Evolutionary conservation across 2,888 invertebrate genomes (phyloP), one percentile per base, ranked within the genome.

Genomic region (Rhorus exstirpatorius): DNA sequence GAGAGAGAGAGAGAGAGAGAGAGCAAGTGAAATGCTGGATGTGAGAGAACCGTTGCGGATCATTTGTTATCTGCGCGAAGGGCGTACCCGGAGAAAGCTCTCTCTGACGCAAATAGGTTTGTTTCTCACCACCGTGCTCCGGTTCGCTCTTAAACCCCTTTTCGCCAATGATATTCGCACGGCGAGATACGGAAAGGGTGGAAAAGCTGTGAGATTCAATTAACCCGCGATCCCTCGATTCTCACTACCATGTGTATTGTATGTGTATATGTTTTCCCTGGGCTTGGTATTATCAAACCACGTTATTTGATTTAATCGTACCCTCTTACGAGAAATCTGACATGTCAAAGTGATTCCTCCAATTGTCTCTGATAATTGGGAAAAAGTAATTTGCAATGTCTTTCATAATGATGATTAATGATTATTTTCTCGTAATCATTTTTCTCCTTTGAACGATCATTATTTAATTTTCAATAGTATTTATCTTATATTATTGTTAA

Each of bases 21-120:
- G 84, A 87, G 86, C 85, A 83, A 67, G 81, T 26, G 75, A 70
- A 70, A 84, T 86, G 84, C 86, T 14, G 60, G 12, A 44, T 84
- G 88, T 87, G 89, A 89, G 88, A 89, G 89, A 89, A 87, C 87
- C 24, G 75, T 31, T 31, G 49, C 55, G 61, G 83, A 79, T 83
- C 83, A 83, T 83, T 83, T 83, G 83, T 83, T 91, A 90, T 91
- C 91, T 90, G 87, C 89, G 88, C 85, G 89, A 89, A 76, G 90
- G 86, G 88, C 76, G 71, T 60, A 53, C 53, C 71, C 46, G 79
- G 79, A 68, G 71, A 83, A 83, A 91, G 89, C 89, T 90, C 89
- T 88, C 87, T 88, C 86, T 83, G 87, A 88, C 88, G 89, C 87
- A 88, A 88, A 88, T 88, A 72, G 88, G 87, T 88, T 84, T 80